Percentiles rank a stretch among this genome's conserved stretches.
These are phyloP conservation scores for Bos indicus DNA, from an alignment of 2,113 vertebrate genomes.

Conservation along the genomic window DNA sequence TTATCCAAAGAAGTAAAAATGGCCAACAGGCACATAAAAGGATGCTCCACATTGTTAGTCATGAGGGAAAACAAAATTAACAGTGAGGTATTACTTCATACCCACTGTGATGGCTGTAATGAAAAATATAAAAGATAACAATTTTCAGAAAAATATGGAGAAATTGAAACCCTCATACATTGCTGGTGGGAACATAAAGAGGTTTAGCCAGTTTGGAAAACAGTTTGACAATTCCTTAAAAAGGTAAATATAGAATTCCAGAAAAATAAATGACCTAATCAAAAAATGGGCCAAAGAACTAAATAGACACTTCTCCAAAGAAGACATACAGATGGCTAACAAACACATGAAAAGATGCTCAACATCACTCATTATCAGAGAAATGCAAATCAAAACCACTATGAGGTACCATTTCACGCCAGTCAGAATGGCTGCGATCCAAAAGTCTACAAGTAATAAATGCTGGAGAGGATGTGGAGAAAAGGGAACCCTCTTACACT, in stretches of 20 bases:
- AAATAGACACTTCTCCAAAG: no score
- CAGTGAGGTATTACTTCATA: not conserved
- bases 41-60: not conserved
- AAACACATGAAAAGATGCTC: no score
- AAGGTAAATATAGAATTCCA: not conserved
- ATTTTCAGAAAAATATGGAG: not conserved
- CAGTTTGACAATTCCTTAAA: not conserved
- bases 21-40: not conserved
- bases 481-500: no score
- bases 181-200: not conserved
- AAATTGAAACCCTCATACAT: not conserved
- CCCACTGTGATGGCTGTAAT: not conserved
- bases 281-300: no score
- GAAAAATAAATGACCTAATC: no score
- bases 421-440: no score
- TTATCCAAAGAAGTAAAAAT: not conserved
- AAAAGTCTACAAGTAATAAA: no score
- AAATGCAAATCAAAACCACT: no score
- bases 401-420: no score
- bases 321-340: no score
- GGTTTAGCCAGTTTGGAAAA: not conserved
- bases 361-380: no score
- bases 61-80: not conserved
- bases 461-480: no score
- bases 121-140: not conserved